A percentile compares a stretch with the other conserved stretches of the same genome.
phyloP scores from a whole-genome alignment of 2,888 invertebrate genomes.

The Crepidodera aurea region DNA sequence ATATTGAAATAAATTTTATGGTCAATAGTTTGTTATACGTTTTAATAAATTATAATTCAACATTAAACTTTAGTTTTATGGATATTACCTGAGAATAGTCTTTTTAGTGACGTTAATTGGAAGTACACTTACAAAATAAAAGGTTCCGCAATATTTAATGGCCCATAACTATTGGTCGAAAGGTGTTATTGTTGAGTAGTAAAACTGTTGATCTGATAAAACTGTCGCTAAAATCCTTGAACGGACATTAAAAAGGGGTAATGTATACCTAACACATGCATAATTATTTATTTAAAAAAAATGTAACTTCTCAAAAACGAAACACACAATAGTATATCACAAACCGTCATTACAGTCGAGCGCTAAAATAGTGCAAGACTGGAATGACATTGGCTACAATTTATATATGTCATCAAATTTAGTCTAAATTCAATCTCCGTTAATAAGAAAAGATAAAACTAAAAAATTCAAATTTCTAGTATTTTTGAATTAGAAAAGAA shows the following conservation, averaged over 20 bases:
- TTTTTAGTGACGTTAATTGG: constrained; percentile 15
- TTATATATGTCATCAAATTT: too few species aligned
- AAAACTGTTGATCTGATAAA: constrained; percentile 8
- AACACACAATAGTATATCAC: too few species aligned
- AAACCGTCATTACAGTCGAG: too few species aligned
- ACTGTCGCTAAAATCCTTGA: not conserved
- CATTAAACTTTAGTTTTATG: constrained; percentile 25
- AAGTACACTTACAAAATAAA: constrained; percentile 7
- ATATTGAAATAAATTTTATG: constrained; percentile 14
- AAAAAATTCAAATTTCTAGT: too few species aligned
- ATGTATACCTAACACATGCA: too few species aligned
- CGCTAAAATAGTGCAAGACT: too few species aligned
- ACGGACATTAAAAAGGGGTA: not conserved
- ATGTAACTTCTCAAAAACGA: too few species aligned
- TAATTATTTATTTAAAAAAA: too few species aligned
- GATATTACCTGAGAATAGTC: constrained; percentile 13
- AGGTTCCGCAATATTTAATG: constrained; percentile 13
- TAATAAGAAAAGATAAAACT: too few species aligned
- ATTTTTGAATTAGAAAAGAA: too few species aligned
- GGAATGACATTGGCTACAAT: too few species aligned
- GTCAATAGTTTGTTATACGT: constrained; percentile 9
- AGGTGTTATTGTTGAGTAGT: constrained; percentile 6
- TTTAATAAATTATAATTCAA: constrained; percentile 12
- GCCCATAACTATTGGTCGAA: not conserved
- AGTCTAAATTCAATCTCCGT: too few species aligned